Evolutionary conservation across 2,797 vertebrate species (phyloP).

Genomic region (Tapera naevia): DNA sequence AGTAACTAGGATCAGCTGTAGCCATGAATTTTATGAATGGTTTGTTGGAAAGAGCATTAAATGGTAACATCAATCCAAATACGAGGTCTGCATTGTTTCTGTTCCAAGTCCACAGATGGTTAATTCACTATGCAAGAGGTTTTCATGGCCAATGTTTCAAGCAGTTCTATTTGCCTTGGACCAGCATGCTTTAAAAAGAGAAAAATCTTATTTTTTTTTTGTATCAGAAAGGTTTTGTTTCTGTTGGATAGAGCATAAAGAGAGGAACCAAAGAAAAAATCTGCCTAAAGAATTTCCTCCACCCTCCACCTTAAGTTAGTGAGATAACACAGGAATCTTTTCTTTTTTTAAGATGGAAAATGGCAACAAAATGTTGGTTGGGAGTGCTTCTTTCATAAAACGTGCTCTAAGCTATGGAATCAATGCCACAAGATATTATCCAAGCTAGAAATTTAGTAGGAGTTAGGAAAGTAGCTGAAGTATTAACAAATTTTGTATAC

Average conservation of each 20-base stretch:
- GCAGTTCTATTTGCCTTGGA: constrained; percentile 45
- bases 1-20: constrained; percentile 43
- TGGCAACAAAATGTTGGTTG: not conserved
- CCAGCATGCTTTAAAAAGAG: not conserved
- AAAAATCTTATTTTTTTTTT: not conserved
- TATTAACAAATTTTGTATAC: not conserved
- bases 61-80: constrained; percentile 55
- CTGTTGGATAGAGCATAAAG: not conserved
- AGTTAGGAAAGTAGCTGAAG: not conserved
- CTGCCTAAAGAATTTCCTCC: not conserved
- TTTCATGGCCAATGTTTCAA: constrained; percentile 58
- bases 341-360: not conserved
- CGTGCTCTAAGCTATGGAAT: not conserved
- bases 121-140: constrained; percentile 47
- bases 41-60: constrained; percentile 64
- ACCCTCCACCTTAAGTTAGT: accelerated
- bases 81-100: constrained; percentile 39
- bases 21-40: constrained; percentile 67
- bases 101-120: constrained; percentile 62
- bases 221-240: not conserved
- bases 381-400: not conserved
- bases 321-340: not conserved
- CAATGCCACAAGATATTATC: not conserved
- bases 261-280: not conserved
- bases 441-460: not conserved